Evolutionary conservation across 2,113 vertebrate species (phyloP).

Genomic region (Vicugna pacos): DNA sequence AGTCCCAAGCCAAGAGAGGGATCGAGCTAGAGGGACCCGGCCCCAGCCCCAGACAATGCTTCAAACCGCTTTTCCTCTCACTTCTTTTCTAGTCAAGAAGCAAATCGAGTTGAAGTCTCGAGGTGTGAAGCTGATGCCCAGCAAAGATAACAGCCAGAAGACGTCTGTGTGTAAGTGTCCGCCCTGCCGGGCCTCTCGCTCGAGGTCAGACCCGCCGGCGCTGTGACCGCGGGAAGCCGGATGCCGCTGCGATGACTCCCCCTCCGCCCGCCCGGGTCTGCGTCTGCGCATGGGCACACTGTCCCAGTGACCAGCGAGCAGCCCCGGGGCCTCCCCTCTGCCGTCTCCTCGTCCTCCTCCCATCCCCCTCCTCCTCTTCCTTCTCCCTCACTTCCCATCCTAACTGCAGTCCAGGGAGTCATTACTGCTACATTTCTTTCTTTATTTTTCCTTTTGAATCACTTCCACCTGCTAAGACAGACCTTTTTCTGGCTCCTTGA

Average conservation of each 20-base stretch:
- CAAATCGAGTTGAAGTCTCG: slow-evolving; percentile 98
- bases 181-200: slow-evolving; percentile 27
- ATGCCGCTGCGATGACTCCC: background rate
- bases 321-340: background rate
- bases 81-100: slow-evolving; percentile 94
- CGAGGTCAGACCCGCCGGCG: background rate
- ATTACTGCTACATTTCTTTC: slow-evolving; percentile 81
- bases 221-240: background rate
- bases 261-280: slow-evolving; percentile 75
- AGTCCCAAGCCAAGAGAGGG: background rate
- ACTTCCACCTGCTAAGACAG: slow-evolving; percentile 77
- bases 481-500: slow-evolving; percentile 52
- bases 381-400: slow-evolving; percentile 67
- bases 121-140: slow-evolving; percentile 98
- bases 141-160: slow-evolving; percentile 99
- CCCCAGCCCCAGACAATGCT: background rate
- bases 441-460: slow-evolving; percentile 82
- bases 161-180: slow-evolving; percentile 97
- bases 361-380: background rate
- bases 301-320: slow-evolving; percentile 67
- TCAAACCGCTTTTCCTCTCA: background rate
- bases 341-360: background rate
- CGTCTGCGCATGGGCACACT: slow-evolving; percentile 74
- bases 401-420: slow-evolving; percentile 76
- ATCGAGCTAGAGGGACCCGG: background rate